Conservation (phyloP, 2,113 vertebrate species). For the Chionomys nivalis region DNA sequence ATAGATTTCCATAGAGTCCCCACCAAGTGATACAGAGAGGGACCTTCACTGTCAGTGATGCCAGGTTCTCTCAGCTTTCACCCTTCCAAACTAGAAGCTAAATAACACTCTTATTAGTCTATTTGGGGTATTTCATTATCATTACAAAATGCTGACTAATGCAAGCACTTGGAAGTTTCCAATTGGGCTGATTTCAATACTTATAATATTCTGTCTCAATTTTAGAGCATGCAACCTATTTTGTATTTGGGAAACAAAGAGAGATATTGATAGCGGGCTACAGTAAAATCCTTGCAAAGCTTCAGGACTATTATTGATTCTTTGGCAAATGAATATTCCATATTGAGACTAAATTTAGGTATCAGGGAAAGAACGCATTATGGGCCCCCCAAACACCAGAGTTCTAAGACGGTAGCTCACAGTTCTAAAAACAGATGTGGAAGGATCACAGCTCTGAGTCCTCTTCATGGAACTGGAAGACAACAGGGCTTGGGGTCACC, state of each 20-base stretch:
- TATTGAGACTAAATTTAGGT: neutral
- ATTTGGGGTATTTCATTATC: neutral
- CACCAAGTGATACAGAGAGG: neutral
- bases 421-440: neutral
- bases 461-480: neutral
- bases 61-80: neutral
- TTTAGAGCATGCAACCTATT: conserved; percentile 17
- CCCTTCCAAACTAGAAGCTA: neutral
- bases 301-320: neutral
- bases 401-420: neutral
- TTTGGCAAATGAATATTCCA: neutral
- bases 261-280: neutral
- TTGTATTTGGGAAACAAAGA: conserved; percentile 26
- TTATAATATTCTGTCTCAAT: neutral
- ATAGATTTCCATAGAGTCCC: neutral
- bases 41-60: neutral
- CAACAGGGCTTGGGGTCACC: neutral
- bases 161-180: neutral
- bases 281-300: neutral
- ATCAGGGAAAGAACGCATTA: neutral
- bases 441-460: neutral
- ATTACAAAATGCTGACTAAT: neutral
- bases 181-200: neutral
- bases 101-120: neutral
- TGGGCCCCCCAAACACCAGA: neutral